Evolutionary conservation across 2,113 vertebrate species (phyloP), one percentile per base, ranked within the genome.

Genomic region (Pterocles burchelli): DNA sequence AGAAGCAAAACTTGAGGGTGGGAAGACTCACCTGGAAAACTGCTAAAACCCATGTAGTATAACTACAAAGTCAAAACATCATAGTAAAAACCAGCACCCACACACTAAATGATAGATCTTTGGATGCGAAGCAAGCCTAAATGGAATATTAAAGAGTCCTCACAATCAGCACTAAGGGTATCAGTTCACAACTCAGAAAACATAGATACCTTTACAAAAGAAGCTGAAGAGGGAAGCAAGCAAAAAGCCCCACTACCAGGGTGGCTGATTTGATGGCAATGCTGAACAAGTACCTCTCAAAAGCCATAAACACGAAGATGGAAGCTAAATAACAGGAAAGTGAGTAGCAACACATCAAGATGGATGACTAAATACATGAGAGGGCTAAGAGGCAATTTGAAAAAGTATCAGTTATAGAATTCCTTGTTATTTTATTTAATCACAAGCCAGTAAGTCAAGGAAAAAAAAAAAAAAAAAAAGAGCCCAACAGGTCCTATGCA

Each of bases 11-110:
- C 26, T 45, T 54, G 6, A 78, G 10, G 38, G 52, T 88, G 34
- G 73, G 83, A 96, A 95, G 57, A 84, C 51, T 92, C 36, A 87
- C 49, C 79, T 49, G 24, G 54, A 77, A 89, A 87, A 80, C 22
- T 84, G 55, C 78, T 95, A 63, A 81, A 88, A 36, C 33, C 22
- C 49, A 71, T 34, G 3, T 28, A 43, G 45, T 51, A 11, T 31
- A 86, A 90, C 88, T 78, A 76, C 3, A 9, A 93, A 78, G 33
- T 85, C 76, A 87, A 87, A 85, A 67, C 3, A 62, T 45, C 52
- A 72, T 26, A 34, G 52, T 51, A 48, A 86, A 57, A 94, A 52
- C 5, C 5, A 0, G 43, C 61, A 84, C 82, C 72, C 67, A 93
- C 94, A 58, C 34, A 21, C 41, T 79, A 85, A 59, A 55, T 52